Evolutionary conservation across 2,888 invertebrate species (phyloP), one percentile per base, ranked within the genome.

Genomic region (Amphipoea lucens): DNA sequence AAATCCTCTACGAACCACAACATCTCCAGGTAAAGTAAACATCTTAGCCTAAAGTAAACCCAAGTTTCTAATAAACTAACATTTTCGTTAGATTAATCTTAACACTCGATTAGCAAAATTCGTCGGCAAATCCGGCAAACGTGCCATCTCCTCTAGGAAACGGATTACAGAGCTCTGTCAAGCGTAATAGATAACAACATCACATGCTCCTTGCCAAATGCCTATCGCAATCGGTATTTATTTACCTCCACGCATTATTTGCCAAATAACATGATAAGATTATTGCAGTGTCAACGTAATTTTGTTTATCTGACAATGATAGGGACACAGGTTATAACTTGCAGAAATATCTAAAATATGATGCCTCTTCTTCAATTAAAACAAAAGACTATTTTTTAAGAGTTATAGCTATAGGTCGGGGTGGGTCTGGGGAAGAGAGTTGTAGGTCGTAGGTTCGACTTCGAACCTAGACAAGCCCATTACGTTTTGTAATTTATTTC

Each of bases 141-240:
- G 94, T 95, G 94, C 90, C 92, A 93, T 92, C 92, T 87, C 75
- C 87, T 89, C 90, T 90, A 92, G 93, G 92, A 92, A 91, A 90
- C 88, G 94, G 96, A 96, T 96, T 95, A 95, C 85, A 79, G 85
- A 88, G 89, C 87, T 89, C 90, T 90, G 91, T 92, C 93, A 93
- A 85, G 89, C 92, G 91, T 93, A 90, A 90, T 85, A 91, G 95
- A 95, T 94, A 94, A 91, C 91, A 88, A 85, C 90, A 87, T 89
- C 88, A 91, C 89, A 89, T 89, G 91, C 81, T 89, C 67, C 88
- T 89, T 90, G 91, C 89, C 90, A 90, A 92, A 86, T 57, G 63
- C 85, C 82, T 87, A 88, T 88, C 87, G 62, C 74, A 79, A 87
- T 87, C 89, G 87, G 89, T 91, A 89, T 89, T 89, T 88, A 87